Base-by-base conservation (phyloP, 2,113 vertebrate species). In the Xiphophorus couchianus region DNA sequence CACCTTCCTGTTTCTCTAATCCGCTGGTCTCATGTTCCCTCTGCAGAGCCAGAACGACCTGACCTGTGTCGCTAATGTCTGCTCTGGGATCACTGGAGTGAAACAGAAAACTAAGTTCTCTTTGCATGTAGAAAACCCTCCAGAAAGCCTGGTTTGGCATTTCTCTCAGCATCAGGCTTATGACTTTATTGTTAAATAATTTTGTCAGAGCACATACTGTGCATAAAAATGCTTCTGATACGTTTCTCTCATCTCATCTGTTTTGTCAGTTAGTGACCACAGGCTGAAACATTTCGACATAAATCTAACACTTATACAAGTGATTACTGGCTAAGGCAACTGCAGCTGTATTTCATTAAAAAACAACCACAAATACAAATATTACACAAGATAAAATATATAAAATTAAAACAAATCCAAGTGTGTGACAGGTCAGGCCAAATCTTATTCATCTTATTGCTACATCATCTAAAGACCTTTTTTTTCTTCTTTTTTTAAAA, bases 81-180 rank as follows among this genome's bases (percentile, higher is more conserved):
- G 25, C 69, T 58, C 69, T 71, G 29, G 8, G 48, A 69, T 33
- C 48, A 58, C 48, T 25, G 68, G 68, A 35, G 68, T 12, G 30
- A 58, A 60, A 70, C 51, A 70, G 25, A n/a, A 14, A n/a, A 6
- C 30, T 10, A n/a, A 60, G 8, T 58, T 37, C 51, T 27, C 25
- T 17, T 33, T 60, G 22, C 30, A 60, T 27, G 48, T 14, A 58
- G 15, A 5, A 60, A 33, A 54, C 3, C 44, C 19, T 31, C 29
- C 42, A 31, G 67, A 51, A 9, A 29, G 44, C 29, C 29, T 28
- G 19, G 44, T 33, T n/a, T 29, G 19, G 9, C 9, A 4, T 31
- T 69, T 33, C 11, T 33, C 30, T 54, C 4, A 13, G 1, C 44
- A 33, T 19, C 48, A 33, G 31, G 19, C 29, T 31, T 3, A 15